Evolutionary conservation across 2,113 vertebrate genomes (phyloP).

Genomic region (Rhizomys pruinosus): DNA sequence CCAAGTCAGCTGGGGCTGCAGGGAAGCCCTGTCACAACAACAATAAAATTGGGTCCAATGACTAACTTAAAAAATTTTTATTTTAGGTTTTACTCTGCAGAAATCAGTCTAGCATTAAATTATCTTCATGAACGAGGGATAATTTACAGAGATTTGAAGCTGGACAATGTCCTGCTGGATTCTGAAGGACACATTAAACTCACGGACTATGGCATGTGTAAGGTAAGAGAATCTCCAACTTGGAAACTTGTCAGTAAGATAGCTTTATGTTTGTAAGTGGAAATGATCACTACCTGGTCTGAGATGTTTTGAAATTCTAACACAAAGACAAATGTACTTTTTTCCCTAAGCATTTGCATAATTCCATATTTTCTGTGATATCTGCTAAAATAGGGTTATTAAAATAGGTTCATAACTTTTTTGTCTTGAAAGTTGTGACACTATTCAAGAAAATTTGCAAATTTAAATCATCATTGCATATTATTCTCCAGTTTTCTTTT

Average conservation of each 20-base stretch:
- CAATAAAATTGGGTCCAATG: not conserved
- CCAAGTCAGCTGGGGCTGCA: too few species aligned
- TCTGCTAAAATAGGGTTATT: not conserved
- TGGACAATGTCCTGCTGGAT: slow-evolving; percentile 98
- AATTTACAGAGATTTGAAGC: slow-evolving; percentile 99
- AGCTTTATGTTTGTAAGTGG: not conserved
- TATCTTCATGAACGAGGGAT: slow-evolving; percentile 99
- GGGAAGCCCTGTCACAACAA: too few species aligned
- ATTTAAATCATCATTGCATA: slow-evolving; percentile 28
- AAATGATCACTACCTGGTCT: not conserved
- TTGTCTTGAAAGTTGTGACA: slow-evolving; percentile 29
- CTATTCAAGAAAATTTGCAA: not conserved
- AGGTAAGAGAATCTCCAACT: slow-evolving; percentile 86
- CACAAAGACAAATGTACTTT: not conserved
- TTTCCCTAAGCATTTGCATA: not conserved
- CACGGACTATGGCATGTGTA: slow-evolving; percentile 99
- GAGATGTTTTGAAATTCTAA: not conserved
- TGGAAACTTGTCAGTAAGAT: slow-evolving; percentile 3
- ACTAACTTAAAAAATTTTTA: slow-evolving; percentile 60
- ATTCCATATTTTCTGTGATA: not conserved
- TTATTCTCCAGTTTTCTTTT: not conserved
- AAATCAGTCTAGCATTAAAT: slow-evolving; percentile 98
- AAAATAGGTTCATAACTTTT: not conserved
- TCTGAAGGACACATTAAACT: slow-evolving; percentile 99
- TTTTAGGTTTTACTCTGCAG: slow-evolving; percentile 98